These are phyloP conservation scores for Donacobius atricapilla DNA, from an alignment of 2,113 vertebrate genomes.

Conservation along the genomic window DNA sequence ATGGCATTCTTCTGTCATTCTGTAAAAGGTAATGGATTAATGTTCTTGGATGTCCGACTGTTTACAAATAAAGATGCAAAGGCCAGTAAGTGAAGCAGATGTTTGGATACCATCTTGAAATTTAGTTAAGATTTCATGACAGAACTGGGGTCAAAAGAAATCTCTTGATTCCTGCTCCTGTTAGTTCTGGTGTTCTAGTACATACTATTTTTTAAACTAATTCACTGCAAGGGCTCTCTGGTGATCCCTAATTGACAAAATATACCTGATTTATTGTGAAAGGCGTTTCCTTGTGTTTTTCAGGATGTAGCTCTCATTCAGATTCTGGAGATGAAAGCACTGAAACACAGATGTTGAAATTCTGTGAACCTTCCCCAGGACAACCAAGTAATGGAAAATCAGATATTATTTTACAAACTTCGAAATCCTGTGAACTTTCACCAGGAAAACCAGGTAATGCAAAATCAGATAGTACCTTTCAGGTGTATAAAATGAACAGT, in stretches of 20 bases:
- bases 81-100: background rate
- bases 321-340: constrained; percentile 9
- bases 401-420: background rate
- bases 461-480: constrained; percentile 1
- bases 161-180: background rate
- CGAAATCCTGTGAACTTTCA: background rate
- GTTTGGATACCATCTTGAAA: background rate
- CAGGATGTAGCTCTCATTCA: background rate
- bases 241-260: background rate
- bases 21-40: background rate
- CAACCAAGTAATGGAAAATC: background rate
- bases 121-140: background rate
- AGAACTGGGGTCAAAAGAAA: background rate
- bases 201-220: background rate
- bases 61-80: background rate
- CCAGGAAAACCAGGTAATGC: background rate
- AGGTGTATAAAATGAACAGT: background rate
- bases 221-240: background rate
- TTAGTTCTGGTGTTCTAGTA: background rate
- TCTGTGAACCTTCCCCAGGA: background rate
- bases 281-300: background rate
- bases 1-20: background rate
- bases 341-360: background rate
- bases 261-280: background rate
- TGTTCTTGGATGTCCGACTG: background rate